phyloP scores from a whole-genome alignment of 2,888 invertebrate genomes.

The Amblyjoppa fuscipennis region DNA sequence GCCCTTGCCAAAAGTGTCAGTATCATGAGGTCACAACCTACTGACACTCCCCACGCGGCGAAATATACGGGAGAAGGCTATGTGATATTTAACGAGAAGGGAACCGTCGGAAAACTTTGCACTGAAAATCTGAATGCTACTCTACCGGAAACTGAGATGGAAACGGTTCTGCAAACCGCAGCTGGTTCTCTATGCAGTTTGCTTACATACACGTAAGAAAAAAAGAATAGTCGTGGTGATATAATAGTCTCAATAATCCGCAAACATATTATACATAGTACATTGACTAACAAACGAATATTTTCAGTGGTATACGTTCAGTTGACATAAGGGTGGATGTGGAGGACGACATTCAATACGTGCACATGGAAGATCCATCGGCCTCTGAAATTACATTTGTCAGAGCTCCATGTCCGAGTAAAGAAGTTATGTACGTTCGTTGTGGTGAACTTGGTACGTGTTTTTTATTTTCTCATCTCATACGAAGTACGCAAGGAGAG shows the following conservation, averaged over 20 bases:
- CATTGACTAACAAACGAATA: not conserved
- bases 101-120: conserved; percentile 92
- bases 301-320: conserved; percentile 88
- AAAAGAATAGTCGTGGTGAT: not conserved
- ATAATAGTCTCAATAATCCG: conserved; percentile 4
- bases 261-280: not conserved
- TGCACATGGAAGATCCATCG: conserved; percentile 93
- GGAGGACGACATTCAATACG: conserved; percentile 89
- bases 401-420: conserved; percentile 91
- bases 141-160: conserved; percentile 85
- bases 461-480: conserved; percentile 9
- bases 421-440: conserved; percentile 92
- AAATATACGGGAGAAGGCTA: conserved; percentile 92
- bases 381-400: conserved; percentile 93
- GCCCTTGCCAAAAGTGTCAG: conserved; percentile 91
- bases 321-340: conserved; percentile 89
- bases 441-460: conserved; percentile 91
- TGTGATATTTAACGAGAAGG: conserved; percentile 94
- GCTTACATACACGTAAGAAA: conserved; percentile 90
- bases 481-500: not conserved
- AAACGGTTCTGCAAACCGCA: conserved; percentile 89
- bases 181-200: conserved; percentile 92
- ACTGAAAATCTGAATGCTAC: conserved; percentile 91
- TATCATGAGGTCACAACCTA: conserved; percentile 88
- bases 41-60: conserved; percentile 90